These are phyloP conservation scores for Aricia artaxerxes DNA, from an alignment of 2,888 invertebrate genomes.

Conservation along the genomic window DNA sequence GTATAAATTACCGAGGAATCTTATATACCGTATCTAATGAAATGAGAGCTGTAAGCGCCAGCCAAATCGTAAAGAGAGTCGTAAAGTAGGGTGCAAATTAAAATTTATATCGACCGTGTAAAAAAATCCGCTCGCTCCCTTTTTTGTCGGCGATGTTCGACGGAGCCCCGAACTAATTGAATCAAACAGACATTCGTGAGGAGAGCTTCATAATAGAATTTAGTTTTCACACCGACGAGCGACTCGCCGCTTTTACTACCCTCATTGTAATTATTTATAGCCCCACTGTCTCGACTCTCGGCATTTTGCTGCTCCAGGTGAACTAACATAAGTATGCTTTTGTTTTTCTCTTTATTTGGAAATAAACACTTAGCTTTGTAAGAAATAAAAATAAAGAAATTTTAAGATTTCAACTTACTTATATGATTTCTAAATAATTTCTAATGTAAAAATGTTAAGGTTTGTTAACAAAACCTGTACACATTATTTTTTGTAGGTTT, in stretches of 20 bases:
- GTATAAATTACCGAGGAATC: slow-evolving; percentile 3
- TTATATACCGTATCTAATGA: slow-evolving; percentile 39
- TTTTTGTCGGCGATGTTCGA: slow-evolving; percentile 25
- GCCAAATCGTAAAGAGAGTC: slow-evolving; percentile 76
- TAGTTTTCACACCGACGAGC: slow-evolving; percentile 3
- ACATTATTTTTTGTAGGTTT: too few species aligned
- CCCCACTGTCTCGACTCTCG: neutral
- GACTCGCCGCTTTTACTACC: neutral
- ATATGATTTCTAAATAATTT: too few species aligned
- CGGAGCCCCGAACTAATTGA: slow-evolving; percentile 19
- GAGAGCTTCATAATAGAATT: slow-evolving; percentile 18
- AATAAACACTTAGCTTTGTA: neutral
- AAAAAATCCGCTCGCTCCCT: slow-evolving; percentile 48
- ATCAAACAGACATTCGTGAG: slow-evolving; percentile 22
- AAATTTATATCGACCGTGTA: slow-evolving; percentile 79
- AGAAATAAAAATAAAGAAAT: neutral
- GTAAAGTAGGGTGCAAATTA: slow-evolving; percentile 78
- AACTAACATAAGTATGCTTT: slow-evolving; percentile 12
- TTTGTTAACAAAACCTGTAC: too few species aligned
- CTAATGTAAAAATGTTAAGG: too few species aligned
- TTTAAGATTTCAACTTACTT: too few species aligned
- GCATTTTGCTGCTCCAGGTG: neutral
- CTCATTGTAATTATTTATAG: slow-evolving; percentile 19
- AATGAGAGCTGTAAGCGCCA: slow-evolving; percentile 74
- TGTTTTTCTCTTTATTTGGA: neutral